phyloP scores from a whole-genome alignment of 2,113 vertebrate genomes.

The Willisornis vidua region DNA sequence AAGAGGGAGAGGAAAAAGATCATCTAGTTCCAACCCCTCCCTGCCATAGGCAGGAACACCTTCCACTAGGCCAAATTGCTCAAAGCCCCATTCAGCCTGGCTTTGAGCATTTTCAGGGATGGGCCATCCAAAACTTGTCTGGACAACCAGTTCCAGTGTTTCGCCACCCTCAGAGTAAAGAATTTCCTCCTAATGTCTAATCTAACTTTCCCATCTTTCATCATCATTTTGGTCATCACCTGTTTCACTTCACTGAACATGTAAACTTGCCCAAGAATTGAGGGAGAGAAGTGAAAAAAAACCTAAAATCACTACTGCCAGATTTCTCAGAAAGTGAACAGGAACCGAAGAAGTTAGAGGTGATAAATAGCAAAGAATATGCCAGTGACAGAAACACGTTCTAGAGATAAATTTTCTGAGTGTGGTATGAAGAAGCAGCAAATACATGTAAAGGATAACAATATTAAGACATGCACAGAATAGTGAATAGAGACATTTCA shows the following conservation, averaged over 20 bases:
- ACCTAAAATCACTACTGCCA: background rate
- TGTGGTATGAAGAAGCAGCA: background rate
- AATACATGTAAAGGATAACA: background rate
- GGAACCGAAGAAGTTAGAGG: background rate
- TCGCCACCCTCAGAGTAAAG: background rate
- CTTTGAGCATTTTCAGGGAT: background rate
- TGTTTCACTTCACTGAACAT: background rate
- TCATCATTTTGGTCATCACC: background rate
- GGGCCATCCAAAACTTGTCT: background rate
- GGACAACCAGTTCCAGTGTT: background rate
- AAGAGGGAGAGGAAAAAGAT: no score
- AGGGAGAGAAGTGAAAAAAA: background rate
- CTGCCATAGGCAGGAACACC: background rate
- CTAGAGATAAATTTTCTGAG: background rate
- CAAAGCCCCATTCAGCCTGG: background rate
- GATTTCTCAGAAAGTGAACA: background rate
- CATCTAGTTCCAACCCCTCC: background rate
- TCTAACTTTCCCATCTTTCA: background rate
- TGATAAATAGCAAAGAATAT: background rate
- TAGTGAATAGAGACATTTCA: background rate
- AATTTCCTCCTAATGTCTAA: background rate
- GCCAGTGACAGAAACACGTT: background rate
- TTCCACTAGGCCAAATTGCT: background rate
- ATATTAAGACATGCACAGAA: background rate
- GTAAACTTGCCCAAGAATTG: background rate